phyloP scores from a whole-genome alignment of 2,113 vertebrate genomes.

The Diphyllodes magnificus region DNA sequence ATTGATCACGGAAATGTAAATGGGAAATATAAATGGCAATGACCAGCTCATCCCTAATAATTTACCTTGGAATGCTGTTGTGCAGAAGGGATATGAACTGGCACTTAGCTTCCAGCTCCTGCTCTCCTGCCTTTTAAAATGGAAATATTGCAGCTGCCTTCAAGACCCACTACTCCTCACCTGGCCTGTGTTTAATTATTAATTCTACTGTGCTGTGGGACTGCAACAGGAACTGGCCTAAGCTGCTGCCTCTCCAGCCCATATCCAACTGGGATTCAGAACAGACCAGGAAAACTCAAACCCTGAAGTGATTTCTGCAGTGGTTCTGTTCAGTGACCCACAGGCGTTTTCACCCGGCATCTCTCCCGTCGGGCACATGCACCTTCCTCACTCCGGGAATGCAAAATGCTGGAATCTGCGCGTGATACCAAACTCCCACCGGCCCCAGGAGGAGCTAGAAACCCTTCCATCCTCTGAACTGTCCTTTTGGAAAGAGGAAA shows the following conservation, averaged over 20 bases:
- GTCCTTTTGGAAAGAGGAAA: not conserved
- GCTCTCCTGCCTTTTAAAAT: not conserved
- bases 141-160: not conserved
- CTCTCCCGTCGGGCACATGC: rapidly evolving
- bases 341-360: rapidly evolving
- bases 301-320: not conserved
- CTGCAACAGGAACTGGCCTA: not conserved
- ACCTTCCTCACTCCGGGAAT: not conserved
- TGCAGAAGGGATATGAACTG: not conserved
- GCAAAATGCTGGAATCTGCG: rapidly evolving
- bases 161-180: not conserved
- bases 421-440: not conserved
- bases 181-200: not conserved
- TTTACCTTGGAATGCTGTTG: not conserved
- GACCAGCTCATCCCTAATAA: not conserved
- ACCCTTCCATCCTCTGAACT: not conserved
- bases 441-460: not conserved
- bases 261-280: not conserved
- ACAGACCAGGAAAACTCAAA: rapidly evolving
- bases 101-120: not conserved
- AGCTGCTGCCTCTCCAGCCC: not conserved
- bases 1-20: too few relatives aligned
- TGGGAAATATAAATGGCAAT: not conserved
- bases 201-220: not conserved
- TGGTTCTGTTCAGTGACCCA: not conserved